These are phyloP conservation scores for Cephalopterus ornatus DNA, from an alignment of 2,113 vertebrate species.

Conservation along the genomic window DNA sequence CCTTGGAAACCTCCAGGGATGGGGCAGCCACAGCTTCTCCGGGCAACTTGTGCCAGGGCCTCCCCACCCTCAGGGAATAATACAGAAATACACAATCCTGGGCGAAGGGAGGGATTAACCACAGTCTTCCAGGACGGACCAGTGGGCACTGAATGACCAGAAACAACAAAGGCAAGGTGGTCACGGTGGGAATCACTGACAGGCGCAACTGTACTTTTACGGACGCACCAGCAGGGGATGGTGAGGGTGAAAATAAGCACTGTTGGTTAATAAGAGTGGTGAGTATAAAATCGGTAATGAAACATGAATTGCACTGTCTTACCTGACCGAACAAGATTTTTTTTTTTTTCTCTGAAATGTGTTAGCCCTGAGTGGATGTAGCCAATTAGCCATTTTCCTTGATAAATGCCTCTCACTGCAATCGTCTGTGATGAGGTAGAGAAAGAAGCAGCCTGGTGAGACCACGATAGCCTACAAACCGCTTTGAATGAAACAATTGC, in stretches of 20 bases:
- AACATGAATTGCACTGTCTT: background rate
- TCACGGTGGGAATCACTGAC: background rate
- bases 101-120: background rate
- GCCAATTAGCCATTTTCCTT: background rate
- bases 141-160: background rate
- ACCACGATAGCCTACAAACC: background rate
- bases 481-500: constrained; percentile 4
- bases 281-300: background rate
- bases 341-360: background rate
- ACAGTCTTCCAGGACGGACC: background rate
- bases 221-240: fast-evolving
- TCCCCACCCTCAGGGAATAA: background rate
- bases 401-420: background rate
- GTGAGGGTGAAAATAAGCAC: background rate
- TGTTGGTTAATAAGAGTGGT: background rate
- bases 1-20: background rate
- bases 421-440: background rate
- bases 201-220: background rate
- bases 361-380: background rate
- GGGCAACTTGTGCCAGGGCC: background rate
- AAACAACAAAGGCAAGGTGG: background rate
- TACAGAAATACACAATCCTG: background rate
- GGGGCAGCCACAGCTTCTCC: background rate
- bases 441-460: constrained; percentile 15
- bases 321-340: background rate